These are phyloP conservation scores for Chromoteleia sp. DNA, from an alignment of 2,888 invertebrate species.

Conservation along the genomic window DNA sequence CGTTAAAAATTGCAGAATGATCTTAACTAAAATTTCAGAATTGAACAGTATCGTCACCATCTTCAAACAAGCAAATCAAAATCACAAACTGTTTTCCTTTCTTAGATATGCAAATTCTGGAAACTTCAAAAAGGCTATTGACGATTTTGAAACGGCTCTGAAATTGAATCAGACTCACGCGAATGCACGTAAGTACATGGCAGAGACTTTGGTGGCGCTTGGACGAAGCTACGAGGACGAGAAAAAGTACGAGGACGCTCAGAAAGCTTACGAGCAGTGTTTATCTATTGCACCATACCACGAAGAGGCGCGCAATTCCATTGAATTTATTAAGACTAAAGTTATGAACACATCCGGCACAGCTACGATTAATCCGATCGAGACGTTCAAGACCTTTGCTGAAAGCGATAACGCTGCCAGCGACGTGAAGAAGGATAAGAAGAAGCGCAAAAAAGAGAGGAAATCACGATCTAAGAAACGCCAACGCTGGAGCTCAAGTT, in stretches of 20 bases:
- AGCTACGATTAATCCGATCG: slow-evolving; percentile 77
- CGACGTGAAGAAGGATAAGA: slow-evolving; percentile 84
- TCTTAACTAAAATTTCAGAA: no score
- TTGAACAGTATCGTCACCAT: no score
- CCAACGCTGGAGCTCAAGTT: slow-evolving; percentile 86
- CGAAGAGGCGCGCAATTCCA: slow-evolving; percentile 93
- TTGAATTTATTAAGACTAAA: slow-evolving; percentile 92
- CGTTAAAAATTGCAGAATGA: no score
- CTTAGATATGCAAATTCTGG: slow-evolving; percentile 94
- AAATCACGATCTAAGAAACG: slow-evolving; percentile 83
- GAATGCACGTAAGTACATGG: slow-evolving; percentile 97
- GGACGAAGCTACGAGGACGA: slow-evolving; percentile 95
- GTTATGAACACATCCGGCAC: slow-evolving; percentile 77
- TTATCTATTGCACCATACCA: slow-evolving; percentile 93
- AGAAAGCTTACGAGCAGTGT: slow-evolving; percentile 94
- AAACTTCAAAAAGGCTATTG: slow-evolving; percentile 96
- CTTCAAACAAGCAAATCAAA: no score
- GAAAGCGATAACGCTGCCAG: slow-evolving; percentile 79
- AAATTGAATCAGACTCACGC: slow-evolving; percentile 95
- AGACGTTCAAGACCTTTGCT: slow-evolving; percentile 80
- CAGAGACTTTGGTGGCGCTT: slow-evolving; percentile 95
- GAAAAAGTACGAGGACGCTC: slow-evolving; percentile 93
- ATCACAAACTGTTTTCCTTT: no score
- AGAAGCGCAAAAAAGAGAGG: slow-evolving; percentile 84
- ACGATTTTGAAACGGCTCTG: slow-evolving; percentile 96